phyloP scores from a whole-genome alignment of 2,888 invertebrate genomes.

The Chalcis sispes region DNA sequence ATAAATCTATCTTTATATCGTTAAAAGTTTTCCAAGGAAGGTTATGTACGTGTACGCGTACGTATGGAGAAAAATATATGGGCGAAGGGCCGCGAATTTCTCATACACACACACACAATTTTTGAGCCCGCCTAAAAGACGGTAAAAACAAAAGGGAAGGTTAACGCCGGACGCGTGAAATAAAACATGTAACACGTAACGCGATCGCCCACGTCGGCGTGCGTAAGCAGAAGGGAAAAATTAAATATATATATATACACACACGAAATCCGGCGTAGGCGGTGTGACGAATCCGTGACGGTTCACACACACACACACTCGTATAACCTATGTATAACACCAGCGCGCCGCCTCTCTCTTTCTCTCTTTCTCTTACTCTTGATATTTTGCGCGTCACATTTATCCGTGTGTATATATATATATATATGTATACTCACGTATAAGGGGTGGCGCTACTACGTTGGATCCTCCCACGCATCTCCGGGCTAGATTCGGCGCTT shows the following conservation, averaged over 20 bases:
- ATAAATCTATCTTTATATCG: constrained; percentile 36
- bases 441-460: constrained; percentile 12
- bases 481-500: background rate
- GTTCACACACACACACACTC: background rate
- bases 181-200: background rate
- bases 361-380: too few relatives aligned
- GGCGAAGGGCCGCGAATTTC: constrained; percentile 28
- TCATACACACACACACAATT: too few relatives aligned
- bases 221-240: background rate
- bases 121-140: background rate
- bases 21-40: background rate
- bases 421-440: too few relatives aligned
- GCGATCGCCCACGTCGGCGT: constrained; percentile 29
- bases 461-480: too few relatives aligned
- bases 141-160: background rate
- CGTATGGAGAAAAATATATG: background rate
- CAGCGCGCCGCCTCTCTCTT: constrained; percentile 6
- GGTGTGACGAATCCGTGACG: constrained; percentile 17
- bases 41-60: too few relatives aligned
- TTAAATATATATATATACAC: too few relatives aligned
- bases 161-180: background rate
- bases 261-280: too few relatives aligned
- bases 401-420: too few relatives aligned
- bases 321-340: too few relatives aligned
- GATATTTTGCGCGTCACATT: too few relatives aligned